phyloP scores from a whole-genome alignment of 2,113 vertebrate genomes.

The Rattus norvegicus region DNA sequence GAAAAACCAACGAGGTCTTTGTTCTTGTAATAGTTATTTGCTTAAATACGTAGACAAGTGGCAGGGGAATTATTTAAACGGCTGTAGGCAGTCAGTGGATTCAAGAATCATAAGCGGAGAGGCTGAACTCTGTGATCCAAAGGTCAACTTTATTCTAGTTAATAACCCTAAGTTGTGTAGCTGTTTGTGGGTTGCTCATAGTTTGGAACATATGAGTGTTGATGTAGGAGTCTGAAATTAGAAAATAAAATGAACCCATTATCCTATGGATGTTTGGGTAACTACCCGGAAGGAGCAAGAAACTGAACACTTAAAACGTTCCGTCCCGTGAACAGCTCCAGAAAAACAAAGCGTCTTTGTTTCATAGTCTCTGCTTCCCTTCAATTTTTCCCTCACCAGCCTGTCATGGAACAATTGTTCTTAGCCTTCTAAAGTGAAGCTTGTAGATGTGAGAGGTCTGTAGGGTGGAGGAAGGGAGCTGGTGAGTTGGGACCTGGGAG shows the following conservation, averaged over 20 bases:
- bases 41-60: constrained; percentile 73
- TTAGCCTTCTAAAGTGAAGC: neutral
- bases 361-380: neutral
- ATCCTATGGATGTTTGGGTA: neutral
- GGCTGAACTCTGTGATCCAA: constrained; percentile 65
- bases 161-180: constrained; percentile 68
- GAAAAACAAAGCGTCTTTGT: neutral
- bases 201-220: constrained; percentile 37
- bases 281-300: neutral
- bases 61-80: constrained; percentile 63
- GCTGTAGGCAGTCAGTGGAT: constrained; percentile 60
- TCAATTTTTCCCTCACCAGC: neutral
- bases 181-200: constrained; percentile 47
- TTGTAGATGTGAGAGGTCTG: neutral
- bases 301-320: constrained; percentile 34
- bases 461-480: neutral
- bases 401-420: neutral
- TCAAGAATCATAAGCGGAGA: constrained; percentile 69
- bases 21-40: constrained; percentile 77
- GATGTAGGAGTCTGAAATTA: constrained; percentile 23
- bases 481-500: too few species aligned
- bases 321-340: neutral
- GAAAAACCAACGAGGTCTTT: constrained; percentile 68
- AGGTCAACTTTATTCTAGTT: constrained; percentile 75
- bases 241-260: constrained; percentile 14